Conservation (phyloP, 2,797 vertebrate species). For the Vespertilio murinus region DNA sequence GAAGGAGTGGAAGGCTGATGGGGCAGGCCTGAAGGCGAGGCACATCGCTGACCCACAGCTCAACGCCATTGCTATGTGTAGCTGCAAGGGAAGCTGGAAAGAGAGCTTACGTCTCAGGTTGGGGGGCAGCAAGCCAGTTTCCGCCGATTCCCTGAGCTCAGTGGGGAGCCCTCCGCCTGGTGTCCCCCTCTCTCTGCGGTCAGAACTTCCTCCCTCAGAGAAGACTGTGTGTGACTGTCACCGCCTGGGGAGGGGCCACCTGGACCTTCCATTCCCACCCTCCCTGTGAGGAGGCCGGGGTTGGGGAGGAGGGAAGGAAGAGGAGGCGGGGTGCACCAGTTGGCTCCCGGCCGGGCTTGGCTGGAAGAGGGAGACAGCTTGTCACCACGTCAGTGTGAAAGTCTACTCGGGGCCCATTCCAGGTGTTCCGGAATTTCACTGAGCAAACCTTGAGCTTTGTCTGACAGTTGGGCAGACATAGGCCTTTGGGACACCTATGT, state of each 20-base stretch:
- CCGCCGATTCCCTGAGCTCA: background rate
- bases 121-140: background rate
- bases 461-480: background rate
- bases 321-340: background rate
- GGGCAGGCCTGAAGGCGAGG: background rate
- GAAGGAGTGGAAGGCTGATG: background rate
- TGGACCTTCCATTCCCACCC: too few relatives aligned
- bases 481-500: background rate
- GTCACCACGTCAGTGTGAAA: background rate
- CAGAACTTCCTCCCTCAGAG: background rate
- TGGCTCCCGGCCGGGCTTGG: background rate
- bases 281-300: background rate
- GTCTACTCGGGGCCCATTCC: background rate
- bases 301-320: background rate
- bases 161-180: background rate
- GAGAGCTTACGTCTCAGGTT: background rate
- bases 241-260: accelerated
- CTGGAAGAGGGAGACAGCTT: background rate
- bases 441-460: background rate
- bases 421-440: background rate
- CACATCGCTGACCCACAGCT: background rate
- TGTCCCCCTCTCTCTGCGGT: too few relatives aligned
- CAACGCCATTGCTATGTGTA: background rate
- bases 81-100: background rate
- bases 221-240: background rate